Evolutionary conservation across 2,797 vertebrate genomes (phyloP), one percentile per base, ranked within the genome.

Genomic region (Decapterus maruadsi): DNA sequence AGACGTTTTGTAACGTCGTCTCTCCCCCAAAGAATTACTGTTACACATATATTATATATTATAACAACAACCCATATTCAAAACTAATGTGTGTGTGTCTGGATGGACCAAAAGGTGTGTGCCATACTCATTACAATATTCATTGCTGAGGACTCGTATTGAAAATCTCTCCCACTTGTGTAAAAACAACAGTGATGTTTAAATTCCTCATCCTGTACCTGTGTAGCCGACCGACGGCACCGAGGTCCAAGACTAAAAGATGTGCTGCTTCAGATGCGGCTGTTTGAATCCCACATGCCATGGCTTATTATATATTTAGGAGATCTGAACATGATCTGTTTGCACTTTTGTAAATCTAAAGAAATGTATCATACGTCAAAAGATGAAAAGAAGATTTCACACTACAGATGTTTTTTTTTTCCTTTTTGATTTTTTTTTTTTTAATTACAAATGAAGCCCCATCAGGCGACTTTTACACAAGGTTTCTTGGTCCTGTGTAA

Each of bases 51-150:
- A n/a, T n/a, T n/a, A n/a, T n/a, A n/a, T n/a, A n/a, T n/a, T n/a
- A n/a, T n/a, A n/a, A n/a, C n/a, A n/a, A n/a, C n/a, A n/a, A n/a
- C n/a, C n/a, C n/a, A n/a, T n/a, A n/a, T n/a, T n/a, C n/a, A n/a
- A n/a, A n/a, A n/a, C n/a, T n/a, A n/a, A n/a, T 92, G 94, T 94
- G 92, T 96, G 95, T 95, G 95, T 91, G 94, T 93, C 94, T 91
- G 96, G 95, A 96, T 95, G 96, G 96, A 97, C 96, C 97, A 97
- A 97, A 97, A 95, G 93, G 94, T 94, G 95, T 96, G 96, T 96
- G 97, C 97, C 97, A 97, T 95, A 91, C 82, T 86, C 82, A 86
- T 77, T 75, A 84, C 93, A 90, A 95, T 93, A 94, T 93, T 92
- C 93, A 95, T 88, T 84, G 77, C 75, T 62, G 94, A 97, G 93